Percentiles rank a stretch among this genome's conserved stretches.
Conservation (phyloP, 2,888 invertebrate genomes). For the Cantharis nigra region DNA sequence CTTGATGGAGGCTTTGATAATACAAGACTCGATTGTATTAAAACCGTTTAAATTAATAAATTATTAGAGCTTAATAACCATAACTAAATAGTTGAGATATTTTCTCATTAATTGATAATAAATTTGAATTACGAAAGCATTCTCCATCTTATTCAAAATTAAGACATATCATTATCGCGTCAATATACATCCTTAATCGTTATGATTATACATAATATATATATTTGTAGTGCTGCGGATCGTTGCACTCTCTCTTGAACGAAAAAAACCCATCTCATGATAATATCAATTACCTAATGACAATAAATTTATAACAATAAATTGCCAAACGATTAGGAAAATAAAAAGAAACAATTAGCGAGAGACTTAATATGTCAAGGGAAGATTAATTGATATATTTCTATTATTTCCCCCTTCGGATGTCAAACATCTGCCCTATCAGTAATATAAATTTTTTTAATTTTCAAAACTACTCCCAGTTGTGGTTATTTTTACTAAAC, state of each 20-base stretch:
- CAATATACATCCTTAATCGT: neutral
- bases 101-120: neutral
- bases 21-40: neutral
- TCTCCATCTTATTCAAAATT: neutral
- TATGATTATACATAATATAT: neutral
- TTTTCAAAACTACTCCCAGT: neutral
- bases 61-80: neutral
- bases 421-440: neutral
- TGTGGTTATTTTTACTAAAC: neutral
- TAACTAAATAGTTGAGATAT: neutral
- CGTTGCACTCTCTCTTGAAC: neutral
- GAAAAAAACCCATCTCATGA: neutral
- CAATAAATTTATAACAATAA: neutral
- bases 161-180: neutral
- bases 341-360: neutral
- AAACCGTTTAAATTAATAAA: neutral
- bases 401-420: slow-evolving; percentile 1
- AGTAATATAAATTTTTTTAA: neutral
- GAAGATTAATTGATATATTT: neutral
- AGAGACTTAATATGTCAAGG: neutral
- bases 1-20: neutral
- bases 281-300: neutral
- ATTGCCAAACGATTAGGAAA: neutral
- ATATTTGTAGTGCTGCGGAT: neutral
- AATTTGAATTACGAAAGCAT: neutral